phyloP scores from a whole-genome alignment of 1,140 invertebrate species.

The Trachymyrmex cornetzi region DNA sequence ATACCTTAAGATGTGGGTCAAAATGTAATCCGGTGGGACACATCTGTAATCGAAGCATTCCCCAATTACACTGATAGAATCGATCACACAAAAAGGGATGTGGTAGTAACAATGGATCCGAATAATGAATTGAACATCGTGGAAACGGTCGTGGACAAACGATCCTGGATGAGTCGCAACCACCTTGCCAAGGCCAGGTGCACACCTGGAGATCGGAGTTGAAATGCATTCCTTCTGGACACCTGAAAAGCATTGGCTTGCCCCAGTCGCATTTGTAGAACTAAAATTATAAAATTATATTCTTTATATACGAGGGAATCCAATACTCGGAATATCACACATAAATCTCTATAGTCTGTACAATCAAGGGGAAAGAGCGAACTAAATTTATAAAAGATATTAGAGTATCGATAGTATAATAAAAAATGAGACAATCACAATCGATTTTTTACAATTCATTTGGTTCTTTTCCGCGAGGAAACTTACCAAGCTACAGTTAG shows the following conservation, averaged over 20 bases:
- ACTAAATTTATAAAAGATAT: background rate
- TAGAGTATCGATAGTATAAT: background rate
- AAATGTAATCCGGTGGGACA: constrained; percentile 25
- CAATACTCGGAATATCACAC: background rate
- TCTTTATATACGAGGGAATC: background rate
- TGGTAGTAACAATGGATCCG: background rate
- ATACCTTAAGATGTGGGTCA: constrained; percentile 10
- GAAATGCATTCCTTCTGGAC: constrained; percentile 85
- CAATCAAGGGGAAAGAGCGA: background rate
- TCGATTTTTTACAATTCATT: background rate
- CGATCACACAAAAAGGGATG: constrained; percentile 38
- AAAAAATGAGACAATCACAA: background rate
- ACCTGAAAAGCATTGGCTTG: constrained; percentile 84
- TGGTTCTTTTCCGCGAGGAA: background rate
- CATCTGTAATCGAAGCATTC: background rate
- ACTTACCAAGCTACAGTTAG: constrained; percentile 45
- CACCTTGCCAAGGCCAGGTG: constrained; percentile 77
- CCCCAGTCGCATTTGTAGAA: constrained; percentile 88
- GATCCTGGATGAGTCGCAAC: constrained; percentile 7
- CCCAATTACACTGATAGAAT: constrained; percentile 36
- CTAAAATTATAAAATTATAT: background rate
- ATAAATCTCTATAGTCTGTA: background rate
- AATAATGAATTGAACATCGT: background rate
- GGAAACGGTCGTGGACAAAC: constrained; percentile 27
- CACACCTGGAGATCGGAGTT: constrained; percentile 85